Evolutionary conservation across 2,888 invertebrate species (phyloP).

Genomic region (Drosophila pegasa): DNA sequence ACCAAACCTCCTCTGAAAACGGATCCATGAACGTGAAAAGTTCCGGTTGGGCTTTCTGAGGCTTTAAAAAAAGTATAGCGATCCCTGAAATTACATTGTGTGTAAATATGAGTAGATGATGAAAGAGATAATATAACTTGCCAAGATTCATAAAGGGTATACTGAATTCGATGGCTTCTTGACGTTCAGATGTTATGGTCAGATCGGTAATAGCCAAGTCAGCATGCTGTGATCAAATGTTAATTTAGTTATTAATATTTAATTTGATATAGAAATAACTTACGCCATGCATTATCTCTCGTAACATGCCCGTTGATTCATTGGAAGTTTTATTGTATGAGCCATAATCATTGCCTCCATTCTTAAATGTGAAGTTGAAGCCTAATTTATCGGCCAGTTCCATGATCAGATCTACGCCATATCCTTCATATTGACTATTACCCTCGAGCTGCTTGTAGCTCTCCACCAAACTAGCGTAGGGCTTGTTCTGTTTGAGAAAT

Average conservation of each 20-base stretch:
- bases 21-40: slow-evolving; percentile 97
- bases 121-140: slow-evolving; percentile 59
- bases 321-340: slow-evolving; percentile 87
- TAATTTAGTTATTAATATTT: background rate
- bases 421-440: slow-evolving; percentile 94
- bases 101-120: background rate
- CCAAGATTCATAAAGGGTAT: slow-evolving; percentile 97
- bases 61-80: slow-evolving; percentile 94
- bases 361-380: slow-evolving; percentile 92
- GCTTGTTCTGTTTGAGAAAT: slow-evolving; percentile 86
- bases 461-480: slow-evolving; percentile 94
- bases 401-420: slow-evolving; percentile 93
- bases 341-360: slow-evolving; percentile 92
- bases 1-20: slow-evolving; percentile 93
- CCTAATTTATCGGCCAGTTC: slow-evolving; percentile 91
- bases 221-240: slow-evolving; percentile 87
- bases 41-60: slow-evolving; percentile 92
- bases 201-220: slow-evolving; percentile 97
- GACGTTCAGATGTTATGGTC: slow-evolving; percentile 94
- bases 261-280: slow-evolving; percentile 22
- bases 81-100: slow-evolving; percentile 87
- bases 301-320: slow-evolving; percentile 94
- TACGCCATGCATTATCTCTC: slow-evolving; percentile 90
- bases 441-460: slow-evolving; percentile 88
- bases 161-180: slow-evolving; percentile 95